Evolutionary conservation across 2,113 vertebrate species (phyloP).

Genomic region (Pterocles gutturalis): DNA sequence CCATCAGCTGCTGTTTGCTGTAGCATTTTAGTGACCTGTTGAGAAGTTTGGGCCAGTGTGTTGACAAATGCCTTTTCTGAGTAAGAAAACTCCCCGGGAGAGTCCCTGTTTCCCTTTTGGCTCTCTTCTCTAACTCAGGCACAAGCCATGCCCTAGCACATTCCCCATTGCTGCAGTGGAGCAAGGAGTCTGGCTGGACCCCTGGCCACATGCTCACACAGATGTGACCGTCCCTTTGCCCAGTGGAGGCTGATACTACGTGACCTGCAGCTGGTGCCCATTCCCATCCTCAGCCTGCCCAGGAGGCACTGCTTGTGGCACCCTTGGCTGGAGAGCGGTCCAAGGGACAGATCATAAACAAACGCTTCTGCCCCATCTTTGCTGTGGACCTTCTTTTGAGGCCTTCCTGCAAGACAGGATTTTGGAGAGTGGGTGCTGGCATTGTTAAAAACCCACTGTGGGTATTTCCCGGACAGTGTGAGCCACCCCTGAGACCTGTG

Average conservation of each 20-base stretch:
- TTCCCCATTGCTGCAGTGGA: neutral
- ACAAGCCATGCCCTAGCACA: accelerated
- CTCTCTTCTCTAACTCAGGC: neutral
- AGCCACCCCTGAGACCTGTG: neutral
- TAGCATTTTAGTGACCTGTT: constrained; percentile 37
- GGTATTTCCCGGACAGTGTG: neutral
- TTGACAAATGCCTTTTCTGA: constrained; percentile 46
- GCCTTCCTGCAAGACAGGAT: neutral
- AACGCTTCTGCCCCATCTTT: neutral
- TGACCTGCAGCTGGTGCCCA: neutral
- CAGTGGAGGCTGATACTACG: neutral
- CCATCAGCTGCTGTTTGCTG: constrained; percentile 38
- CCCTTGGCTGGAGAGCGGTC: neutral
- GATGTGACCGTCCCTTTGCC: neutral
- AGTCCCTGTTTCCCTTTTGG: neutral
- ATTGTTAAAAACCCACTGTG: neutral
- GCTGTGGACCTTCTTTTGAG: neutral
- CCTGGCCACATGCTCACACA: neutral
- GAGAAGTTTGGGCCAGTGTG: constrained; percentile 14
- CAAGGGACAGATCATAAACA: neutral
- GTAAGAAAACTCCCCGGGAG: neutral
- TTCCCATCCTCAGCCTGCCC: neutral
- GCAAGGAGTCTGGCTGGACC: neutral
- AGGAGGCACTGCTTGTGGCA: neutral
- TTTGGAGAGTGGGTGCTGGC: neutral